Evolutionary conservation across 1,140 invertebrate species (phyloP).

Genomic region (Aethina tumida): DNA sequence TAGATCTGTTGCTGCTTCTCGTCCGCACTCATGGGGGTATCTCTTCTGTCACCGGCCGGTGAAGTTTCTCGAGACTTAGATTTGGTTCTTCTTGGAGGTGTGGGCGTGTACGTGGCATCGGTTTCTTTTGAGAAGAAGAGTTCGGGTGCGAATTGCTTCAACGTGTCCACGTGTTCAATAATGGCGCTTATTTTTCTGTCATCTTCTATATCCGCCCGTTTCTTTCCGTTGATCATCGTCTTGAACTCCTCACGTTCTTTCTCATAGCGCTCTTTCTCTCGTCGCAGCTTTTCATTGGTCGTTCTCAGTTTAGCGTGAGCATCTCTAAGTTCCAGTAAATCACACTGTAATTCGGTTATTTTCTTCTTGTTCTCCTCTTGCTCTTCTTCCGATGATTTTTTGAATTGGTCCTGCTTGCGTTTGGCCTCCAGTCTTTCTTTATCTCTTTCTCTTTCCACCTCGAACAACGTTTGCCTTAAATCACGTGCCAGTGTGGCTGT

Average conservation of each 20-base stretch:
- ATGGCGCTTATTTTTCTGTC: conserved; percentile 55
- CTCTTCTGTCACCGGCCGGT: conserved; percentile 41
- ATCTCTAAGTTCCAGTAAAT: conserved; percentile 77
- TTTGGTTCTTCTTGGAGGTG: conserved; percentile 45
- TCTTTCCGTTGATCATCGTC: conserved; percentile 40
- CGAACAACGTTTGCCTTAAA: conserved; percentile 74
- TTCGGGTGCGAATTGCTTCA: conserved; percentile 63
- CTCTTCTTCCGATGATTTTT: conserved; percentile 76
- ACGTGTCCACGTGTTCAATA: conserved; percentile 66
- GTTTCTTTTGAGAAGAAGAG: conserved; percentile 33
- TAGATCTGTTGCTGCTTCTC: conserved; percentile 33
- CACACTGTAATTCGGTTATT: conserved; percentile 72
- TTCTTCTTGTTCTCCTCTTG: conserved; percentile 81
- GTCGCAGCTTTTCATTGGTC: conserved; percentile 81
- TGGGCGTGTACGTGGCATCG: conserved; percentile 39
- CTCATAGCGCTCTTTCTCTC: conserved; percentile 78
- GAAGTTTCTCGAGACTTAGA: conserved; percentile 51
- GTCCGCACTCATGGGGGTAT: conserved; percentile 21
- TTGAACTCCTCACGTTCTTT: conserved; percentile 66
- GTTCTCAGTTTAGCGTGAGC: conserved; percentile 84
- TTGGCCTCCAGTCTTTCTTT: conserved; percentile 80
- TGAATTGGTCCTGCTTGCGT: conserved; percentile 73
- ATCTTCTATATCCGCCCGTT: conserved; percentile 49
- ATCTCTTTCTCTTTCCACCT: conserved; percentile 80
- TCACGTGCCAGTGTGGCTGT: conserved; percentile 85